Evolutionary conservation across 1,140 invertebrate genomes (phyloP).

Genomic region (Hirudo medicinalis): DNA sequence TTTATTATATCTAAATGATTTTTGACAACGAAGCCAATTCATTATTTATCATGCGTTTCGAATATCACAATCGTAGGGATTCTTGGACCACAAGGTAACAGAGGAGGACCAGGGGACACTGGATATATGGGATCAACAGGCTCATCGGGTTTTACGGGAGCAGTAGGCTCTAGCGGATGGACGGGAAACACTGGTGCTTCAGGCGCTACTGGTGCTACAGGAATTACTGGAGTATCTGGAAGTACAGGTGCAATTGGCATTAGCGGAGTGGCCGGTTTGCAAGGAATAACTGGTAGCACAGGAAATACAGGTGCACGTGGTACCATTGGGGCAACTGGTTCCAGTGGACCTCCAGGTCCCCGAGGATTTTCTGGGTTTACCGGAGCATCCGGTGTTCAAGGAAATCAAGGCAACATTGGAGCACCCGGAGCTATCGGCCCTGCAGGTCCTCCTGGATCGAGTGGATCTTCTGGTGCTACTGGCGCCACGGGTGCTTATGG

Average conservation of each 20-base stretch:
- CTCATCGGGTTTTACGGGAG: not conserved
- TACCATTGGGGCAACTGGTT: not conserved
- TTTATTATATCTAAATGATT: no score
- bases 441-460: slow-evolving; percentile 5
- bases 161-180: not conserved
- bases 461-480: slow-evolving; percentile 8
- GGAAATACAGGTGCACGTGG: not conserved
- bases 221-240: not conserved
- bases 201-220: not conserved
- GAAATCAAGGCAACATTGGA: slow-evolving; percentile 7
- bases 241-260: not conserved
- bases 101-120: not conserved
- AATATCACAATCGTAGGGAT: no score
- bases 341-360: no score
- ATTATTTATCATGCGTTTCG: no score
- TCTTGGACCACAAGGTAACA: not conserved
- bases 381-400: no score
- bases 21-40: no score
- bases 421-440: not conserved
- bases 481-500: slow-evolving; percentile 2
- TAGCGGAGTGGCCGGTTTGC: not conserved
- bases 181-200: slow-evolving; percentile 1
- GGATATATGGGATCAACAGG: not conserved
- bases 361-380: no score
- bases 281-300: not conserved